Base-by-base conservation (phyloP, 2,888 invertebrate species). In the Andrena praecox region DNA sequence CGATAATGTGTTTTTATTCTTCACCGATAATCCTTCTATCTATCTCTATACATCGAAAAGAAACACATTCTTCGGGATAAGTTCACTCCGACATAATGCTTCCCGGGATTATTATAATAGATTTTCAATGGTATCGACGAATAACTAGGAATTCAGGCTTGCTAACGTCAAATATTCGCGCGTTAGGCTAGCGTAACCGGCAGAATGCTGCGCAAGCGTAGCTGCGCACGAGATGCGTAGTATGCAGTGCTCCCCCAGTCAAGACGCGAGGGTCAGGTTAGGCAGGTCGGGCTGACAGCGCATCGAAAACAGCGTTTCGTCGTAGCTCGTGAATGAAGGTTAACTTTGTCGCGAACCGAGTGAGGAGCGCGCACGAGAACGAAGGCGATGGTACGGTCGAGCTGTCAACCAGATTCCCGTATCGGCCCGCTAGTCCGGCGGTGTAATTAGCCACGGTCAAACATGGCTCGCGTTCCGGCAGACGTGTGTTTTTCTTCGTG, bases 181-280 rank as follows among this genome's bases (percentile, higher is more conserved):
- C 83, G 54, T 48, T 0, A 1, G 20, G 12, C 8, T 7, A 50
- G 24, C 29, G 56, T 33, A 63, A 67, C 72, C 70, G 70, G 63
- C 59, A 52, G 31, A 42, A 68, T 80, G 62, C 70, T 82, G 87
- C 87, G 86, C 85, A 74, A 48, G 73, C 68, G 83, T 76, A 77
- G 77, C 52, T 60, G 72, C 70, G 76, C 82, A 29, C 42, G 56
- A 69, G 33, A 56, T 29, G 72, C 76, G 71, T 63, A 80, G 80
- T 35, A 59, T 64, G 62, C 80, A 52, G 60, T 78, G 70, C 59
- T 72, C 67, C 56, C 31, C 68, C 73, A 76, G 84, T 73, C 82
- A 72, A 82, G 64, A 80, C 73, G 68, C 73, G 82, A 85, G 82
- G 89, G 92, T 91, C 92, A 92, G 92, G 92, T 92, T 92, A 90